These are phyloP conservation scores for Drosophila putrida DNA, from an alignment of 2,888 invertebrate species.

Conservation along the genomic window DNA sequence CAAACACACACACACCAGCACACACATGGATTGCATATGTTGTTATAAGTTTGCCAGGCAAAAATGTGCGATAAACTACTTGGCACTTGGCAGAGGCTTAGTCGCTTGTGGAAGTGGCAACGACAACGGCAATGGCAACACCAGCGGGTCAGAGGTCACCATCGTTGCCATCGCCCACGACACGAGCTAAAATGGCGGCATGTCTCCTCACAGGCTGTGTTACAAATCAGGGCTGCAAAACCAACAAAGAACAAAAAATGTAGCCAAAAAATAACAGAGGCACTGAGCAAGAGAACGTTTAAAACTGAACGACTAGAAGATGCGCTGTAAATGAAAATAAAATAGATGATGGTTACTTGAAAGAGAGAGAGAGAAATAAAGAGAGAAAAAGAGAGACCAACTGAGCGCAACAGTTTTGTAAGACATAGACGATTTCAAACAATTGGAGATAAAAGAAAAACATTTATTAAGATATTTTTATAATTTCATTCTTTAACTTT, in stretches of 20 bases:
- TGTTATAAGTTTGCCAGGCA: slow-evolving; percentile 58
- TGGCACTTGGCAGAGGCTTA: slow-evolving; percentile 51
- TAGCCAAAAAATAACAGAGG: slow-evolving; percentile 3
- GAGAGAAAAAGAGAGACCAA: neutral
- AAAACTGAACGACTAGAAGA: neutral
- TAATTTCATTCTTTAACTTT: too few relatives aligned
- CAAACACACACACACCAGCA: slow-evolving; percentile 13
- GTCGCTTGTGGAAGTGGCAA: neutral
- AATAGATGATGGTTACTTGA: neutral
- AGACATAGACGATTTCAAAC: too few relatives aligned
- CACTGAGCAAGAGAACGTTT: neutral
- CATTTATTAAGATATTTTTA: too few relatives aligned
- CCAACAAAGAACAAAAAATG: neutral
- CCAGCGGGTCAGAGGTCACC: slow-evolving; percentile 46
- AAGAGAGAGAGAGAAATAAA: neutral
- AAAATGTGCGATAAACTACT: slow-evolving; percentile 78
- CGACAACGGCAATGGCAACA: neutral
- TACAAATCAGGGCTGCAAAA: slow-evolving; percentile 44
- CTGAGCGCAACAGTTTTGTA: too few relatives aligned
- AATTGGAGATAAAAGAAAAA: too few relatives aligned
- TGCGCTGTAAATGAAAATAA: neutral
- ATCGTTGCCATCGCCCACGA: slow-evolving; percentile 26
- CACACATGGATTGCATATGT: slow-evolving; percentile 61
- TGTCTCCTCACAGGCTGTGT: slow-evolving; percentile 15
- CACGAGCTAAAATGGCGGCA: slow-evolving; percentile 40